Conservation (phyloP, 2,888 invertebrate species). For the Drosophila eohydei region DNA sequence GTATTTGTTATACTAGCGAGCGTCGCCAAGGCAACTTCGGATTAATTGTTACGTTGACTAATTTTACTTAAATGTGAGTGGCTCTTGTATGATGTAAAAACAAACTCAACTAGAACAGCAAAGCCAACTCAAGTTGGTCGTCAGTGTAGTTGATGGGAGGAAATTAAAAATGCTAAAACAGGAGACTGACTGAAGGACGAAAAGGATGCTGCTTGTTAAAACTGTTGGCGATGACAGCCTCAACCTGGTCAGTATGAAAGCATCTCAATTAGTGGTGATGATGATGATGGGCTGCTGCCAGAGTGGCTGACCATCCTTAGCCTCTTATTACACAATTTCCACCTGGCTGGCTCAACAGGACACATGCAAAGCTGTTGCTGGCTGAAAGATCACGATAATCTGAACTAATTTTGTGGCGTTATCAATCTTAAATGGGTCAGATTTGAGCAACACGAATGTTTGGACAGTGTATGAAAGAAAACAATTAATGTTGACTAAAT, state of each 20-base stretch:
- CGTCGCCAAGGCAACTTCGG: conserved; percentile 55
- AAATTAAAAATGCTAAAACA: conserved; percentile 52
- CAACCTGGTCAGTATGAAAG: conserved; percentile 45
- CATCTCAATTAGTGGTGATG: conserved; percentile 65
- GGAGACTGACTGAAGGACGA: conserved; percentile 18
- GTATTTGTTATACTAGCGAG: conserved; percentile 53
- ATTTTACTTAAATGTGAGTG: conserved; percentile 48
- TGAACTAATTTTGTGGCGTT: conserved; percentile 26
- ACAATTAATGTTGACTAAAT: conserved; percentile 25
- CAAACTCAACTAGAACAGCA: conserved; percentile 3
- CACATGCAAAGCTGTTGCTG: conserved; percentile 2
- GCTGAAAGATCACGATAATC: conserved; percentile 13
- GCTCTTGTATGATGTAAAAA: conserved; percentile 36
- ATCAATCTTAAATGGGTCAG: conserved; percentile 30
- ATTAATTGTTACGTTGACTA: conserved; percentile 71
- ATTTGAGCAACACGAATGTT: conserved; percentile 27
- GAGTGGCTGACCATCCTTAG: conserved; percentile 6
- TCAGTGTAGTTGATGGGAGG: conserved; percentile 41
- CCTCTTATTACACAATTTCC: conserved; percentile 28
- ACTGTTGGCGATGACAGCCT: conserved; percentile 31
- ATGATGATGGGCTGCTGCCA: conserved; percentile 12
- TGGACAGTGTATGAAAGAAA: conserved; percentile 29
- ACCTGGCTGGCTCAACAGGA: conserved; percentile 21
- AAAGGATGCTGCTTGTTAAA: conserved; percentile 33
- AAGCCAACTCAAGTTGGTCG: conserved; percentile 17